Base-by-base conservation (phyloP, 2,113 vertebrate genomes). In the Agapornis roseicollis region DNA sequence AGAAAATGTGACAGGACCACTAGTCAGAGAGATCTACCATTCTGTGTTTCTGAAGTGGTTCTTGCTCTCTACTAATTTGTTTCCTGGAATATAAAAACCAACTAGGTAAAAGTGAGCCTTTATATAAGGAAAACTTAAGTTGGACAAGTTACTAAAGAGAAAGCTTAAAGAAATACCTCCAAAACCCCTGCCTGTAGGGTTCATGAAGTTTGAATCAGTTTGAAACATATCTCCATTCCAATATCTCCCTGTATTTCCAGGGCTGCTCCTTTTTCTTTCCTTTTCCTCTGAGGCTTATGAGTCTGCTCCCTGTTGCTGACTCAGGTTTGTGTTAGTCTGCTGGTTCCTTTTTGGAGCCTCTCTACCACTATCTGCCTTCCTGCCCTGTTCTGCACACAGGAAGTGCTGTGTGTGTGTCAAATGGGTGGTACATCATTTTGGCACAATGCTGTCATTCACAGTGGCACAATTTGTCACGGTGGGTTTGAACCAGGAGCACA, bases 401-500 rank as follows among this genome's bases (percentile, higher is more conserved):
- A 60, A n/a, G 9, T 35, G 15, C 6, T 28, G 9, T 47, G 15
- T 33, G 3, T 10, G n/a, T 2, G 35, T 9, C 35, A 41, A 56
- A 33, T 4, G n/a, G 15, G 11, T 33, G 41, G 27, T 6, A 17
- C 18, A 25, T 25, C 4, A 2, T 15, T 65, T 39, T 65, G 29
- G 29, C 29, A 12, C 24, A 24, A 8, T 3, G 23, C 13, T 19
- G 11, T 61, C 27, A 31, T 0, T 1, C 13, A 12, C 1, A 2
- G 35, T 29, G 69, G 24, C 19, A 11, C n/a, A 7, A 3, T 61
- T 85, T 53, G 16, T 71, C 31, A 9, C 1, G 1, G 9, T 14
- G 16, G 13, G 39, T 64, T 80, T 63, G 37, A 84, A 58, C 13
- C 2, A 41, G 29, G 25, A 64, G 28, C 15, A 13, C 2, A 3